Evolutionary conservation across 2,797 vertebrate species (phyloP).

Genomic region (Sphenodon punctatus): DNA sequence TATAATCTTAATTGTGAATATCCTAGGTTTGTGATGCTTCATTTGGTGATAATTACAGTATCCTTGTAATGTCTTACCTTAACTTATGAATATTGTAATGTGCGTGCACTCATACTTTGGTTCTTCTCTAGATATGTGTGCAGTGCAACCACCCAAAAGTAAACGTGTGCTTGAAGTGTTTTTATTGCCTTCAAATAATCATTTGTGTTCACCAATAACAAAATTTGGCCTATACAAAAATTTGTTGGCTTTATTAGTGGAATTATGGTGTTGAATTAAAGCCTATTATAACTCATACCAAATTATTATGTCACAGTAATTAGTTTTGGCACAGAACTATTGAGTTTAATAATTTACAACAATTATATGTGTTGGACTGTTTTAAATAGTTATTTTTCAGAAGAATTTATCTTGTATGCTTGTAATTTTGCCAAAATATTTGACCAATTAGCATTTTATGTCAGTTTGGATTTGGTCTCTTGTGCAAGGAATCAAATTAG

Average conservation of each 20-base stretch:
- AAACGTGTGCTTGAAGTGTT: neutral
- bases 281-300: neutral
- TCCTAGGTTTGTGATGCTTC: no score
- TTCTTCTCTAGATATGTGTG: no score
- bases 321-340: neutral
- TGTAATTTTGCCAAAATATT: neutral
- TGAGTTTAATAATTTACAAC: neutral
- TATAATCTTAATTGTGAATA: no score
- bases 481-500: conserved; percentile 10
- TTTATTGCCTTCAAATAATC: neutral
- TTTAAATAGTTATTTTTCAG: neutral
- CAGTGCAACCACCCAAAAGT: no score
- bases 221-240: neutral
- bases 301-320: conserved; percentile 6
- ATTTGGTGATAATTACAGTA: no score
- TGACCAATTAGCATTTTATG: no score
- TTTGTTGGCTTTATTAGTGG: conserved; percentile 18
- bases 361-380: neutral
- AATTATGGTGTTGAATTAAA: neutral
- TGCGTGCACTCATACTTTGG: no score
- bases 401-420: neutral
- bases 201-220: neutral
- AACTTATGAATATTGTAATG: no score
- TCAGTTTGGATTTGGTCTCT: neutral
- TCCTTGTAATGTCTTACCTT: no score